Base-by-base conservation (phyloP, 2,888 invertebrate genomes). In the Drosophila merina region DNA sequence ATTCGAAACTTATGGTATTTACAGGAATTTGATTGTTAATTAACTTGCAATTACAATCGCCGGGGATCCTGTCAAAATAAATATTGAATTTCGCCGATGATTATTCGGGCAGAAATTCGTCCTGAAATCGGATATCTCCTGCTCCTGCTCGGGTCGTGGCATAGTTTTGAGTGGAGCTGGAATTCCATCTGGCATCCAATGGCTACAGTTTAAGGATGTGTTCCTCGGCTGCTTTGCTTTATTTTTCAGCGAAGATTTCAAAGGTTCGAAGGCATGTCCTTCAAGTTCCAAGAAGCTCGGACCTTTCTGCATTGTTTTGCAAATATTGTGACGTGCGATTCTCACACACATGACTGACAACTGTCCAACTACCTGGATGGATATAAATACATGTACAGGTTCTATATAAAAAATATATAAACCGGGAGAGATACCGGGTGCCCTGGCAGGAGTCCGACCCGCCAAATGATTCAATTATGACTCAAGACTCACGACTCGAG, bases 251-350 rank as follows among this genome's bases (percentile, higher is more conserved):
- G 2, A 20, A 20, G 26, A 20, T 44, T 48, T 64, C 52, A 4
- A 25, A 28, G 45, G 5, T 47, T 12, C 54, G 36, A 30, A 12
- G 52, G 30, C 57, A 31, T 80, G 86, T 80, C 85, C 79, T 81
- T 81, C 85, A 74, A 76, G 57, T 67, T 64, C 56, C 68, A 14
- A 64, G 68, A 58, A 67, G 49, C 36, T 57, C 33, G 55, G 64
- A 38, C 64, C 68, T 76, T 71, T 68, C 59, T 59, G 85, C 86
- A 75, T 88, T 88, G 84, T 84, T 84, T 85, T 79, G 85, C 87
- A 88, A 85, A 85, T 85, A 85, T 85, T 85, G 88, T 85, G 84
- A 85, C 84, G 84, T 88, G 48, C 72, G 31, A 58, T 83, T 79
- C 73, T 75, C 82, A 81, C 76, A 75, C n/a, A 20, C 8, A 26